These are phyloP conservation scores for Aurelia coerulea DNA, from an alignment of 30 jellyfish, hydroid and myxozoan genomes.

Conservation along the genomic window DNA sequence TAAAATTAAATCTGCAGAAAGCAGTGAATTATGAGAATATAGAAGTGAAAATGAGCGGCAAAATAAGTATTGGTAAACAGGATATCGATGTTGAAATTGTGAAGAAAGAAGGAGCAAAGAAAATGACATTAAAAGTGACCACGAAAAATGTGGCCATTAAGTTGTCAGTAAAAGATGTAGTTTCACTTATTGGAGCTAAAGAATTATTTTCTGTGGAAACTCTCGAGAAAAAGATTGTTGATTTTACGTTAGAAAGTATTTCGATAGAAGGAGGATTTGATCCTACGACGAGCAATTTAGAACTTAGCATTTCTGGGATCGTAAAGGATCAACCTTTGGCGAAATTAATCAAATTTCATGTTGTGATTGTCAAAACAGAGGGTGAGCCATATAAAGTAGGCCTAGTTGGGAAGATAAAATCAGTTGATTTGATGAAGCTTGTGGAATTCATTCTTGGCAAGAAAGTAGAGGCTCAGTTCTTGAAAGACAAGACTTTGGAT, in stretches of 20 bases:
- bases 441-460: constrained; percentile 15
- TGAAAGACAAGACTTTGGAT: constrained; percentile 14
- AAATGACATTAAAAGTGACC: background rate
- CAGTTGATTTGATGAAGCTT: constrained; percentile 12
- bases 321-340: constrained; percentile 23
- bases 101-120: constrained; percentile 36
- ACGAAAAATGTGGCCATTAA: constrained; percentile 4
- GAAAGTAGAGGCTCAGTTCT: background rate
- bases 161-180: constrained; percentile 18
- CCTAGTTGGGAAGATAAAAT: constrained; percentile 8
- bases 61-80: constrained; percentile 27
- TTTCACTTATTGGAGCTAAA: background rate
- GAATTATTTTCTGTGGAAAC: constrained; percentile 25
- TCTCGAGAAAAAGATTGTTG: constrained; percentile 21
- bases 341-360: background rate
- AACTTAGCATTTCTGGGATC: constrained; percentile 8
- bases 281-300: constrained; percentile 3
- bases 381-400: constrained; percentile 38
- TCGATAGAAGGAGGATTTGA: constrained; percentile 16
- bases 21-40: constrained; percentile 1
- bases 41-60: constrained; percentile 15
- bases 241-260: constrained; percentile 23
- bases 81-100: background rate
- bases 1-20: background rate
- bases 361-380: constrained; percentile 1